Evolutionary conservation across 2,888 invertebrate genomes (phyloP).

Genomic region (Nymphalis c-album): DNA sequence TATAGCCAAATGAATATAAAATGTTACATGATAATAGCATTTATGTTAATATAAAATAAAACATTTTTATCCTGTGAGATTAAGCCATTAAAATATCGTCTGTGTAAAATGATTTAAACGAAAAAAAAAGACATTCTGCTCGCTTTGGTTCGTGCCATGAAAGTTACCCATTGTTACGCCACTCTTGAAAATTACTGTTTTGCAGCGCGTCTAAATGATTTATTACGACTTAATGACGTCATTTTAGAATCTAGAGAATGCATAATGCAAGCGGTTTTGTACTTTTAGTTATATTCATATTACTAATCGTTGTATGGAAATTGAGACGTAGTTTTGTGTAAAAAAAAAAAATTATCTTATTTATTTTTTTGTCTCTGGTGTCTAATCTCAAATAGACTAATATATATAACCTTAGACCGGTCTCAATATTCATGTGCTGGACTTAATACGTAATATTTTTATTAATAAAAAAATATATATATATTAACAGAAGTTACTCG

Average conservation of each 20-base stretch:
- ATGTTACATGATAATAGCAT: too few relatives aligned
- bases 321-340: background rate
- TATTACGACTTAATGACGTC: slow-evolving; percentile 39
- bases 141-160: slow-evolving; percentile 26
- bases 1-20: too few relatives aligned
- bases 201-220: slow-evolving; percentile 38
- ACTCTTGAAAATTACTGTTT: slow-evolving; percentile 38
- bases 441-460: too few relatives aligned
- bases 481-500: background rate
- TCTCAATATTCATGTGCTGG: too few relatives aligned
- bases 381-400: too few relatives aligned
- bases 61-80: too few relatives aligned
- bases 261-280: slow-evolving; percentile 28
- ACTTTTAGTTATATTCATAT: slow-evolving; percentile 3
- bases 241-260: slow-evolving; percentile 31
- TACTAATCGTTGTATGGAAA: background rate
- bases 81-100: too few relatives aligned
- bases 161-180: slow-evolving; percentile 37
- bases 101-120: slow-evolving; percentile 29
- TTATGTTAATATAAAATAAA: background rate
- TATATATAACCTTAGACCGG: too few relatives aligned
- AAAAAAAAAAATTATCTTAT: too few relatives aligned
- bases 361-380: too few relatives aligned
- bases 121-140: slow-evolving; percentile 29
- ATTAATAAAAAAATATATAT: too few relatives aligned